Percentiles rank a stretch among this genome's conserved stretches.
These are phyloP conservation scores for Girardinus metallicus DNA, from an alignment of 2,797 vertebrate genomes.

Conservation along the genomic window DNA sequence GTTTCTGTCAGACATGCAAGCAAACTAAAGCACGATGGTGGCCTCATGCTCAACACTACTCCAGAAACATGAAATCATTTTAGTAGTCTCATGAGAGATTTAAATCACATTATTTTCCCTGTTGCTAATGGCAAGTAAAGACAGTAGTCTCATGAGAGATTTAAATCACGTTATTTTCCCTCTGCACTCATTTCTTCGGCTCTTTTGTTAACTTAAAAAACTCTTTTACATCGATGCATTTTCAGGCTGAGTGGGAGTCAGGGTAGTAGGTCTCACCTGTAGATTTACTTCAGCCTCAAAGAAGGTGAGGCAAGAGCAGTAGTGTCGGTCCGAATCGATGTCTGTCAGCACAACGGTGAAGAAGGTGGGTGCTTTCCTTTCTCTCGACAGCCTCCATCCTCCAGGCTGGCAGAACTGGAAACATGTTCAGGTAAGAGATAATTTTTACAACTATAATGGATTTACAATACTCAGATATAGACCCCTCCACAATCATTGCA, in stretches of 20 bases:
- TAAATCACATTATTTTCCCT: background rate
- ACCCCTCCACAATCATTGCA: background rate
- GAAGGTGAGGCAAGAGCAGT: conserved; percentile 97
- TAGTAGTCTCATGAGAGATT: background rate
- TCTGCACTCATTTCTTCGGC: background rate
- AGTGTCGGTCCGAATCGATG: conserved; percentile 96
- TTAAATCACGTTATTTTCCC: background rate
- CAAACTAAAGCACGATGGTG: conserved; percentile 11
- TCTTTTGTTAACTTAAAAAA: background rate
- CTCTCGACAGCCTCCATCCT: conserved; percentile 93
- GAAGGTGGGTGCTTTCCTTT: conserved; percentile 93
- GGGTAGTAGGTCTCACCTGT: conserved; percentile 83
- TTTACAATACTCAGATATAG: background rate
- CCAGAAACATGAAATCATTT: background rate
- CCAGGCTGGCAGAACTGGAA: conserved; percentile 96
- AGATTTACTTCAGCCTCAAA: conserved; percentile 96
- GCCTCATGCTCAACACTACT: conserved; percentile 20
- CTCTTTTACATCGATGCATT: background rate
- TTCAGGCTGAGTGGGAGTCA: background rate
- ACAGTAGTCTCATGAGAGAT: background rate
- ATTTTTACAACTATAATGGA: conserved; percentile 1
- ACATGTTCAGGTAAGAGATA: conserved; percentile 25
- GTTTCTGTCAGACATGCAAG: conserved; percentile 25
- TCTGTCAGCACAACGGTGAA: conserved; percentile 98
- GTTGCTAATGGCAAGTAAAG: too few relatives aligned